Conservation (phyloP, 1,140 invertebrate genomes). For the Zaprionus inermis region DNA sequence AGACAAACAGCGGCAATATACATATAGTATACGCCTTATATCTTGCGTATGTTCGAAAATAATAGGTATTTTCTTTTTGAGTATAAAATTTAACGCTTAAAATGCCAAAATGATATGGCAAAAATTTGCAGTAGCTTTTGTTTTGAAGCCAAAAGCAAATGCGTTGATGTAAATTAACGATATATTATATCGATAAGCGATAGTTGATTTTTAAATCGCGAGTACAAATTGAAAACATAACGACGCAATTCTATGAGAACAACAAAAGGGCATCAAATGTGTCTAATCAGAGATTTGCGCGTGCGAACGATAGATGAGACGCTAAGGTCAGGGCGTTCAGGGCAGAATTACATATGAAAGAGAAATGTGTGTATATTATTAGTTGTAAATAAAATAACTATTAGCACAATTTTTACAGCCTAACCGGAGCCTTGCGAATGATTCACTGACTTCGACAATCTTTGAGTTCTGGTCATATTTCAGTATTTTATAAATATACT, state of each 20-base stretch:
- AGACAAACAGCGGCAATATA: constrained; percentile 26
- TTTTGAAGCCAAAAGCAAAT: too few relatives aligned
- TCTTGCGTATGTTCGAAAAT: not conserved
- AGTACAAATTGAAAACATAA: not conserved
- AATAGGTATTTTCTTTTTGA: constrained; percentile 13
- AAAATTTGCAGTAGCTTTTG: not conserved
- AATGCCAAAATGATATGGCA: constrained; percentile 15
- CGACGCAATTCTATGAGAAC: constrained; percentile 5
- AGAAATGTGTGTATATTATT: not conserved
- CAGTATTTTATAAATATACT: not conserved
- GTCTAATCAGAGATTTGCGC: constrained; percentile 13
- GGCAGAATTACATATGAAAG: too few relatives aligned
- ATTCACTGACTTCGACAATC: not conserved
- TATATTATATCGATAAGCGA: not conserved
- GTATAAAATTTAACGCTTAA: constrained; percentile 8
- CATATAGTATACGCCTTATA: not conserved
- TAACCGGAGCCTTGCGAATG: not conserved
- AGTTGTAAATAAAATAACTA: not conserved
- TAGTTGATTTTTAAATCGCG: not conserved
- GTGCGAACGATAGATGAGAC: not conserved
- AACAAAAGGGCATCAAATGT: not conserved
- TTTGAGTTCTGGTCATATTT: not conserved
- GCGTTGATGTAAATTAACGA: constrained; percentile 8
- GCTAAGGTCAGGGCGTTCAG: not conserved
- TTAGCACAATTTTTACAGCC: not conserved